phyloP scores from a whole-genome alignment of 37 sponge, comb jelly and placozoan species.

The Beroe ovata region DNA sequence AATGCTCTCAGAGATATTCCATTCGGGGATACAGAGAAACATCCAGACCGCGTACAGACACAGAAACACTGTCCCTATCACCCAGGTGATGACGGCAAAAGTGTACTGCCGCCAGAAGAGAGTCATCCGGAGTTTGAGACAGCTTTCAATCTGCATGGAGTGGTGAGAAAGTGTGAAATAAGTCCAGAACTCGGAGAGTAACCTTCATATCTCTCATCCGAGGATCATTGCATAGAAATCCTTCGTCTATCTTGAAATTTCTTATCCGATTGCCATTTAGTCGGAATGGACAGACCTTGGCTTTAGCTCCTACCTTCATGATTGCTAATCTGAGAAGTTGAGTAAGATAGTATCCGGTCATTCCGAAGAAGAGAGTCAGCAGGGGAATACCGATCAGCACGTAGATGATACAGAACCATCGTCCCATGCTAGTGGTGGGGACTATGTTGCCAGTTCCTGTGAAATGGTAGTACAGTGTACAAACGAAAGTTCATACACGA shows the following conservation, averaged over 20 bases:
- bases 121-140: neutral
- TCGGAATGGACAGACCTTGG: no score
- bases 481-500: neutral
- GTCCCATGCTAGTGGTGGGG: neutral
- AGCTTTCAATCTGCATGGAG: constrained; percentile 25
- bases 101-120: constrained; percentile 27
- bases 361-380: constrained; percentile 49
- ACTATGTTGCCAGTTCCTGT: constrained; percentile 27
- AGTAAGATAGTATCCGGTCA: constrained; percentile 37
- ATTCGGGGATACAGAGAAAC: neutral
- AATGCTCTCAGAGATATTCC: constrained; percentile 4
- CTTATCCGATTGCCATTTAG: no score
- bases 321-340: constrained; percentile 3
- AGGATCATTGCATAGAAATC: no score
- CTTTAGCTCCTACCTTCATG: constrained; percentile 11
- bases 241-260: no score
- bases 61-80: neutral
- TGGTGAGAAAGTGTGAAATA: neutral
- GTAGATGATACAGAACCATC: constrained; percentile 42
- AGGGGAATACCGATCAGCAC: constrained; percentile 50
- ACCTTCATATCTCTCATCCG: no score
- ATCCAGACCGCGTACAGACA: constrained; percentile 42
- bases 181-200: no score
- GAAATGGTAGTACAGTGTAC: neutral
- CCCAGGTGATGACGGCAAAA: constrained; percentile 21